Base-by-base conservation (phyloP, 2,113 vertebrate species). In the Mastomys coucha region DNA sequence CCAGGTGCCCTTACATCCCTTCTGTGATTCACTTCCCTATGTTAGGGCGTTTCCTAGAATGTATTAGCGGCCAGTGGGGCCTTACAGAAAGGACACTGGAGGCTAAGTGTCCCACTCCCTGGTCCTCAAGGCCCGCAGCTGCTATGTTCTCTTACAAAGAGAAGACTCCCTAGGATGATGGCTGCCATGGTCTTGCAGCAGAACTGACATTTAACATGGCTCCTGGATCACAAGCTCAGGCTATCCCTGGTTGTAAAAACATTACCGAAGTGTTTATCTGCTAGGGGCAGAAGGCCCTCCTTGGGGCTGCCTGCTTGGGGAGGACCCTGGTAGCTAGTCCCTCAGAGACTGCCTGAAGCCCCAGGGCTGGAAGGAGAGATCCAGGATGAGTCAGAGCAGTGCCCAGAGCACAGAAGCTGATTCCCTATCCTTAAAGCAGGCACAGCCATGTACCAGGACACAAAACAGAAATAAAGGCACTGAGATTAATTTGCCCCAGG, bases 381-480 rank as follows among this genome's bases (percentile, higher is more conserved):
- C 1, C 63, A 67, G 10, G 28, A 63, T 60, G 75, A 0, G 2
- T 20, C 53, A 42, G 69, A 56, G 69, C 31, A 92, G 75, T 28
- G 16, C 49, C 69, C n/a, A 22, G 3, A 16, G 20, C 53, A 39
- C 49, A 24, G 10, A 17, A 11, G 13, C 20, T 77, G 42, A 16
- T 12, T 24, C 53, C 42, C 17, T 2, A 13, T 11, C 75, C 28
- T 33, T 5, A 9, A 33, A 24, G 81, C 51, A 26, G 17, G 60
- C 3, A 7, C 20, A 24, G 49, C 2, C 36, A 20, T n/a, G 14
- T 20, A 16, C 75, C 39, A 19, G 28, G 24, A 72, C 8, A 5
- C 24, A 12, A 53, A 58, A 4, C 0, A 19, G 70, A 31, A 26
- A 6, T n/a, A 0, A 0, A 39, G n/a, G 75, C 0, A 4, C 67